Evolutionary conservation across 1,140 invertebrate genomes (phyloP), one percentile per base, ranked within the genome.

Genomic region (Drosophila kepulauana): DNA sequence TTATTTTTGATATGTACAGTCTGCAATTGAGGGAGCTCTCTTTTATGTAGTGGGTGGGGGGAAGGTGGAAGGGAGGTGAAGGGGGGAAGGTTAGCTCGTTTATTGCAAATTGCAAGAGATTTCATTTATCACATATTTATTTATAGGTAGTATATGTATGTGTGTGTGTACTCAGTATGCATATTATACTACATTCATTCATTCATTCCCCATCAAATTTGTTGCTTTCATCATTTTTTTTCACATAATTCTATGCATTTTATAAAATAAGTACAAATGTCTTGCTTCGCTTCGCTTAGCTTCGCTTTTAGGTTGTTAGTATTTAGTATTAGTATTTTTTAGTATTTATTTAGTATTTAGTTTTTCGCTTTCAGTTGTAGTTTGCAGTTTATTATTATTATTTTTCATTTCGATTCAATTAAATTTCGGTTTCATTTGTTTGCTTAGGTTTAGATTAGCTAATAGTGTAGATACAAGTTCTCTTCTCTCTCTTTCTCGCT

Each of bases 241-340:
- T 25, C 20, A 59, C 80, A 58, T 66, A 66, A 78, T 81, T 58
- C 64, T 57, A 58, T 65, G 51, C 62, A 15, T 62, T 82, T 25
- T 81, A 85, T 82, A 87, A 87, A 85, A 79, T 82, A 86, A 87
- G 82, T 86, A 86, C 82, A 86, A 86, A 87, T 87, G n/a, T 13
- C 2, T 25, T 43, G 41, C 41, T 77, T 35, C 52, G 30, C 48
- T 62, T 48, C 33, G 59, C 4, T 35, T 46, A 16, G 15, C 28
- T 57, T 63, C 15, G 25, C 11, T 48, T 58, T 59, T 58, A 35
- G 38, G 28, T 41, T 56, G 49, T 64, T 51, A 52, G 58, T 46
- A 62, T 69, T 33, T 33, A 33, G 5, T 45, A 43, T 33, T 33
- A 33, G 5, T 45, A 43, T 11, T 30, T 30, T 54, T 61, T 58